Base-by-base conservation (phyloP, 2,113 vertebrate genomes). In the Gambusia affinis region DNA sequence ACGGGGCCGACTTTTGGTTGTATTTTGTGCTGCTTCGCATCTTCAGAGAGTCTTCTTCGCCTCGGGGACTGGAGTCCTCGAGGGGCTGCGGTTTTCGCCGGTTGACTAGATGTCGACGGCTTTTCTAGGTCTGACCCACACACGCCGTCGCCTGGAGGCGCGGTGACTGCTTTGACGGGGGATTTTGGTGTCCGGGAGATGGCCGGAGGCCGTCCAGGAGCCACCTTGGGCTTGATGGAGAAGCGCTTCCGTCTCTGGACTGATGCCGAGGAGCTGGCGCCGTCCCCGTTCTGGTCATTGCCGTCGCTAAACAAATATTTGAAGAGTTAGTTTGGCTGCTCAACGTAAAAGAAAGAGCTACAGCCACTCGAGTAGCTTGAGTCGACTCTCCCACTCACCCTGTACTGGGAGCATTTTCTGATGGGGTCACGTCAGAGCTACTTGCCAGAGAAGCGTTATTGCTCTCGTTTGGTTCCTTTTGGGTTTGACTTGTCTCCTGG, bases 161-260 rank as follows among this genome's bases (percentile, higher is more conserved):
- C 65, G 79, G 85, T 47, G 64, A 14, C 80, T 4, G 75, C n/a
- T 82, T 88, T 93, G 57, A 81, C 69, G 0, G 92, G 89, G 64
- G 72, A 84, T 78, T 94, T 96, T 44, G 84, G 76, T 8, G 76
- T 81, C 65, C 90, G 88, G 51, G 81, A 60, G 33, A 88, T 77
- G 22, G 64, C 17, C 22, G 90, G 86, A 57, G 78, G 82, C 64
- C 94, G 88, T 1, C 92, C 88, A 62, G 93, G 93, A 29, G 87
- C 91, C 54, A 94, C 88, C 88, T 95, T 96, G 33, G 96, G 95
- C 80, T 94, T 90, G 68, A 96, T 93, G 64, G 95, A 94, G 79
- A 97, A 90, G 10, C 96, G 94, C 76, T 97, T 97, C 91, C 97
- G 96, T 87, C 96, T 96, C 88, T 96, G 96, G 0, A 92, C 67